Evolutionary conservation across 1,140 invertebrate genomes (phyloP).

Genomic region (Lordiphosa stackelbergi): DNA sequence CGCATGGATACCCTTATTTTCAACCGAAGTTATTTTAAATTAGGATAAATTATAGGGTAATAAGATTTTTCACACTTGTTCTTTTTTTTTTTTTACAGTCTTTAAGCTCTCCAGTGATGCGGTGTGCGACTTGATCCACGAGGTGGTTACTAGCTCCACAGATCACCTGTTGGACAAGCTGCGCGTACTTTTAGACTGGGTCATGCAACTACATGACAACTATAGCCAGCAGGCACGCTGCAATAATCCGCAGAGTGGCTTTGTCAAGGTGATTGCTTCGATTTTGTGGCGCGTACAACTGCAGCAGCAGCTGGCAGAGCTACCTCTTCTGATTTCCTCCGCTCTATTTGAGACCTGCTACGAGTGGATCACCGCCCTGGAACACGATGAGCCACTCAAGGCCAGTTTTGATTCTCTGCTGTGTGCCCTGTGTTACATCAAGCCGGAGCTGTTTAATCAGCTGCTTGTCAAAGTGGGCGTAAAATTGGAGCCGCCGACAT

Average conservation of each 20-base stretch:
- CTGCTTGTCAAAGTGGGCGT: constrained; percentile 87
- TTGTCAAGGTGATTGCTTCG: constrained; percentile 83
- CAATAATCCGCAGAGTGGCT: constrained; percentile 76
- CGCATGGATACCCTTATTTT: too few species aligned
- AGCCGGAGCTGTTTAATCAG: constrained; percentile 85
- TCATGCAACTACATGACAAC: constrained; percentile 65
- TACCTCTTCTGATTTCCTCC: constrained; percentile 82
- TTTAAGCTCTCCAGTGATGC: constrained; percentile 80
- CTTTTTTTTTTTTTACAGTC: constrained; percentile 28
- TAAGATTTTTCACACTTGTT: too few species aligned
- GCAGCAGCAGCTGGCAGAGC: constrained; percentile 80
- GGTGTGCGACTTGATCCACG: constrained; percentile 87
- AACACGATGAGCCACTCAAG: constrained; percentile 85
- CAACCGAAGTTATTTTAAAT: too few species aligned
- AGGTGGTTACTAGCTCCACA: constrained; percentile 83
- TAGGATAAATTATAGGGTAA: too few species aligned
- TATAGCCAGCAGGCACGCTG: constrained; percentile 60
- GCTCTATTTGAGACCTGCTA: constrained; percentile 86
- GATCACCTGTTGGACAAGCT: constrained; percentile 78
- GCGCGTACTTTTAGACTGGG: constrained; percentile 67
- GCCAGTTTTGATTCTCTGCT: constrained; percentile 84
- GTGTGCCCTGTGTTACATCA: constrained; percentile 90
- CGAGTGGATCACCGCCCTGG: constrained; percentile 85
- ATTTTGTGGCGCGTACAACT: constrained; percentile 89
- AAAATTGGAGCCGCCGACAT: constrained; percentile 71